A percentile compares a stretch with the other conserved stretches of the same genome.
Conservation (phyloP, 92 coral and sea anemone species). For the Phenganax stokvisi region DNA sequence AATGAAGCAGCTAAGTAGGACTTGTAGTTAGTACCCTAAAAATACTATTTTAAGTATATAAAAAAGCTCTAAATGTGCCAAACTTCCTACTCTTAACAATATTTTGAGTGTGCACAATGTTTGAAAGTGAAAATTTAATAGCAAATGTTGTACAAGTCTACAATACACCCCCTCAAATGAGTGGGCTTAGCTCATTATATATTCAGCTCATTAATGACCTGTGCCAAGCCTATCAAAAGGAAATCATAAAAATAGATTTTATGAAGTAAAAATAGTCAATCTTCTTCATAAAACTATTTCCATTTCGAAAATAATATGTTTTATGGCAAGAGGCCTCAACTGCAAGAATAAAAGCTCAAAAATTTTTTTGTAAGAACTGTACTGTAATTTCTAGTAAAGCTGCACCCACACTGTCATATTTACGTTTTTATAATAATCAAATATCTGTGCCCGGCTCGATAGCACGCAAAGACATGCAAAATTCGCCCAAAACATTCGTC, state of each 20-base stretch:
- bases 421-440: neutral
- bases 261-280: conserved; percentile 23
- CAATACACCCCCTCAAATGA: conserved; percentile 15
- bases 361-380: neutral
- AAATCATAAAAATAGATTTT: conserved; percentile 32
- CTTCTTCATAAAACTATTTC: neutral
- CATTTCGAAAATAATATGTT: neutral
- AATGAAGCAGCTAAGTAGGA: no score
- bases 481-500: neutral
- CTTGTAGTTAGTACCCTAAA: no score
- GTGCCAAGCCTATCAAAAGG: conserved; percentile 25
- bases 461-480: neutral
- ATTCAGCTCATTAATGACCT: conserved; percentile 24
- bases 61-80: no score
- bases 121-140: neutral
- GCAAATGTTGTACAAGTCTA: conserved; percentile 4
- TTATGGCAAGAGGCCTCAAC: neutral
- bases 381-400: neutral
- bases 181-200: conserved; percentile 22
- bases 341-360: no score
- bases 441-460: neutral
- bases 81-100: no score
- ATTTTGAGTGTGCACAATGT: neutral
- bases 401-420: conserved; percentile 12
- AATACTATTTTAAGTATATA: no score